A percentile compares a stretch with the other conserved stretches of the same genome.
phyloP scores from a whole-genome alignment of 2,888 invertebrate species.

The Leuctra nigra region DNA sequence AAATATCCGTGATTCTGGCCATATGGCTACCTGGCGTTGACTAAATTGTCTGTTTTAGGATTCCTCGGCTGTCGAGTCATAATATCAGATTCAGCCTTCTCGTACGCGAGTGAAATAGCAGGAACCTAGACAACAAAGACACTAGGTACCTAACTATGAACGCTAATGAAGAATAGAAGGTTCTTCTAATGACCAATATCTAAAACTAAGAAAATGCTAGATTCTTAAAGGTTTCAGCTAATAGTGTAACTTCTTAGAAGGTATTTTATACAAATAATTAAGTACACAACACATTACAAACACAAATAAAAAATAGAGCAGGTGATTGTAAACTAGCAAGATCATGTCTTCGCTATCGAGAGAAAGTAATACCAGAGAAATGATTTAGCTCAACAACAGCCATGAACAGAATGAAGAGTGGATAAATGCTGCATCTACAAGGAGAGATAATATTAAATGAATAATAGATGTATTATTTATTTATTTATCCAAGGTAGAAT shows the following conservation, averaged over 20 bases:
- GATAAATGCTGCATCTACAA: constrained; percentile 17
- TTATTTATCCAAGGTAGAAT: constrained; percentile 1
- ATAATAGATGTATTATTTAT: not conserved
- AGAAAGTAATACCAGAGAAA: not conserved
- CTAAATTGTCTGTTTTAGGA: constrained; percentile 47
- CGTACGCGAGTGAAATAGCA: constrained; percentile 50
- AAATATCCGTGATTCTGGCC: not conserved
- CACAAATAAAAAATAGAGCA: not conserved
- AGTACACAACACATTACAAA: too few species aligned
- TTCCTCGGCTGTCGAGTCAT: constrained; percentile 49
- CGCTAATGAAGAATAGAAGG: not conserved
- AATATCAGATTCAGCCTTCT: constrained; percentile 49
- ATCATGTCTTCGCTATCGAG: not conserved
- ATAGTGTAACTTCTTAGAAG: not conserved
- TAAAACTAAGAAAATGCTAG: not conserved
- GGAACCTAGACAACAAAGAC: constrained; percentile 38
- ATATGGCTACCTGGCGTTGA: constrained; percentile 43
- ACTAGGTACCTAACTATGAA: constrained; percentile 10
- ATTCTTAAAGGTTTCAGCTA: not conserved
- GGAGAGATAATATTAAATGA: constrained; percentile 15
- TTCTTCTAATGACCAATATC: not conserved
- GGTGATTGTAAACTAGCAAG: too few species aligned
- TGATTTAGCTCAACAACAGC: not conserved
- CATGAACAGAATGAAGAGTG: constrained; percentile 10
- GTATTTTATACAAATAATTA: not conserved